Evolutionary conservation across 2,888 invertebrate genomes (phyloP).

Genomic region (Agonopterix subpropinquella): DNA sequence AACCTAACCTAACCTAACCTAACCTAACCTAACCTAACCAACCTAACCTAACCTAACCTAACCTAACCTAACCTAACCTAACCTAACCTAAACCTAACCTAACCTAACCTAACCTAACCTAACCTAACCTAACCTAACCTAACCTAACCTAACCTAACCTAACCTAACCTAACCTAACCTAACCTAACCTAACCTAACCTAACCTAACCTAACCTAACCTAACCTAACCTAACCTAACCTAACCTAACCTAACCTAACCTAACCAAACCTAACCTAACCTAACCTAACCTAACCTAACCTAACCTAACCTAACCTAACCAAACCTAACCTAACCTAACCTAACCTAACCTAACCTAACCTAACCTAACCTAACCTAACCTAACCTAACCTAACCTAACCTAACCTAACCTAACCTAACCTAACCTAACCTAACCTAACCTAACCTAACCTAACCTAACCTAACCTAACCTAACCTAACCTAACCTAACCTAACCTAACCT

Average conservation of each 20-base stretch:
- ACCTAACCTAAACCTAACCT: too few relatives aligned
- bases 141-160: conserved; percentile 25
- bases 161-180: conserved; percentile 23
- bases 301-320: conserved; percentile 6
- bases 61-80: conserved; percentile 18
- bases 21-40: too few relatives aligned
- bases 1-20: conserved; percentile 15
- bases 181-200: conserved; percentile 19
- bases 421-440: conserved; percentile 11
- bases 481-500: conserved; percentile 11
- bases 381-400: conserved; percentile 5
- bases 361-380: conserved; percentile 4
- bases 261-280: conserved; percentile 13
- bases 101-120: conserved; percentile 19
- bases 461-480: conserved; percentile 7
- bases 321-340: conserved; percentile 10
- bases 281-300: conserved; percentile 6
- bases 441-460: conserved; percentile 12
- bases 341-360: conserved; percentile 6
- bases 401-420: conserved; percentile 1
- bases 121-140: conserved; percentile 22
- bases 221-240: conserved; percentile 16
- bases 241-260: conserved; percentile 13
- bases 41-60: conserved; percentile 21
- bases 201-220: conserved; percentile 16